Base-by-base conservation (phyloP, 2,113 vertebrate species). In the Taurulus bubalis region DNA sequence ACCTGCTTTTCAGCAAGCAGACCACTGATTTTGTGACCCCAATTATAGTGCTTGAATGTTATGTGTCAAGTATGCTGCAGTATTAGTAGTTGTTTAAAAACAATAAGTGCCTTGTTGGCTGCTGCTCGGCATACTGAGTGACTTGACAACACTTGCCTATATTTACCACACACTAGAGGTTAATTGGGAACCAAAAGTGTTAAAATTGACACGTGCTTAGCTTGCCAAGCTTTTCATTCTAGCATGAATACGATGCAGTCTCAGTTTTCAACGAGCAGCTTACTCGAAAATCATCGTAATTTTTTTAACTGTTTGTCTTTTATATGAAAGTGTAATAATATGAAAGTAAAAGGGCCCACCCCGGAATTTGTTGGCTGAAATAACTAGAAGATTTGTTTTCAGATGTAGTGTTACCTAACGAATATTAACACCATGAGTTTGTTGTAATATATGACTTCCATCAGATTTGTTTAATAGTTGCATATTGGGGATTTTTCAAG, bases 1-100 rank as follows among this genome's bases (percentile, higher is more conserved):
- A 71, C 24, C 79, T 88, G 84, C 71, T 80, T 70, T 70, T 65
- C 56, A 77, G 26, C 69, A 66, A 56, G 2, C 24, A 55, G 58
- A 63, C 40, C 56, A 11, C 30, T 53, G 71, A 71, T 64, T 24
- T 24, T 55, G 42, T 63, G 72, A 80, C 71, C 63, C 24, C 51
- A 85, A 75, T 82, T 80, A 73, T 12, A 64, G 47, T 0, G 1
- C 66, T 56, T 64, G n/a, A 56, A 71, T 67, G 47, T 59, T 28
- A 64, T 71, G 64, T 62, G 74, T 72, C 0, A 18, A 59, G 15
- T 32, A 3, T 6, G 32, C 30, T 45, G 42, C 45, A 53, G 60
- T 40, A 8, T 69, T 49, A 22, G 20, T 42, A 60, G 18, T n/a
- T 72, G 63, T 59, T 65, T 77, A 26, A 26, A 58, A 4, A 45